Evolutionary conservation across 2,888 invertebrate genomes (phyloP), one percentile per base, ranked within the genome.

Genomic region (Ecliptopera silaceata): DNA sequence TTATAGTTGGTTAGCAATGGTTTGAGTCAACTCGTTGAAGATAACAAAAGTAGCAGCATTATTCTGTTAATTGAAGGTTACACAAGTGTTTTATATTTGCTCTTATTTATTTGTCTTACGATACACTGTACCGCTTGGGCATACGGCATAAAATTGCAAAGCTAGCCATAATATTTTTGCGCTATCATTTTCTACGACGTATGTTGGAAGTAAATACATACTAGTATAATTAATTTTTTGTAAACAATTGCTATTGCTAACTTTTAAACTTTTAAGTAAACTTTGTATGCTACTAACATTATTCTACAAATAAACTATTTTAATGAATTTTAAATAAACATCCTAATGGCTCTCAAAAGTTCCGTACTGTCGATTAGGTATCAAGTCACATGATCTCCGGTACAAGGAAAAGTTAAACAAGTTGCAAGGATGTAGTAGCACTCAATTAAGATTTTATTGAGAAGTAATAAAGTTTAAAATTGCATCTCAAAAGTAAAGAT

Each of bases 401-500:
- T 42, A 47, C 36, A 17, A 57, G 52, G 47, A 45, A 41, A 42
- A 46, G 34, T 45, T 52, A 46, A 54, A 54, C 54, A 46, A 31
- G 50, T 59, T 54, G 49, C 38, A 45, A 22, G 36, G 39, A 44
- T 57, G 42, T 8, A 31, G 47, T 47, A 51, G 43, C 12, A 11
- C 11, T 26, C 15, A 31, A 4, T 26, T 17, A 12, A 10, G n/a
- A 12, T 12, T 42, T 58, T 48, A 39, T 31, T 41, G 15, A 18
- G 26, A 20, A 12, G 39, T 29, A 34, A 36, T 49, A 58, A 54
- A 29, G 42, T 18, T 53, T 39, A 12, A 44, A 48, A 29, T 50
- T 49, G 49, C 44, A 59, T 32, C 39, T 34, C 36, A 34, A 12
- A 26, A 10, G n/a, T 18, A 18, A n/a, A 18, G n/a, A 20, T 13